These are phyloP conservation scores for Tinea semifulvella DNA, from an alignment of 2,888 invertebrate species.

Conservation along the genomic window DNA sequence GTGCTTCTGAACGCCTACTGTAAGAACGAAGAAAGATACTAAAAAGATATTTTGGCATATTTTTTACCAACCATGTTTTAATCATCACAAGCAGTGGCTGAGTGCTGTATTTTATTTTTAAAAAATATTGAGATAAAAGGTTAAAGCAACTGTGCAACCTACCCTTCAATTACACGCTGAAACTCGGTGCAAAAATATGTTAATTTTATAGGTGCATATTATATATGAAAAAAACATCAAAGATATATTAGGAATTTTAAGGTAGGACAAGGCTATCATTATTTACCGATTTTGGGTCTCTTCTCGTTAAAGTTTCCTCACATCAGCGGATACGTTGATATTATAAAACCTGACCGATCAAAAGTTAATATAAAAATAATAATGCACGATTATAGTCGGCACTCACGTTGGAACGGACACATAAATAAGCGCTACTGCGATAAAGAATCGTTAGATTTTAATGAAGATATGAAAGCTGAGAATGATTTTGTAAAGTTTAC, in stretches of 20 bases:
- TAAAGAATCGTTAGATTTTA: conserved; percentile 12
- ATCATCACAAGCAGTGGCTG: too few relatives aligned
- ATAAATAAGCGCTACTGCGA: conserved; percentile 14
- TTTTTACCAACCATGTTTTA: too few relatives aligned
- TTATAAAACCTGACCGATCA: conserved; percentile 32
- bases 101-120: too few relatives aligned
- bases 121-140: too few relatives aligned
- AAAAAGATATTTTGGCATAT: too few relatives aligned
- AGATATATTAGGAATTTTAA: conserved; percentile 12
- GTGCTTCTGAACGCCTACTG: too few relatives aligned
- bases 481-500: too few relatives aligned
- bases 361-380: conserved; percentile 60
- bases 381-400: conserved; percentile 38
- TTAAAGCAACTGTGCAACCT: background rate
- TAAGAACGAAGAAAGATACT: too few relatives aligned
- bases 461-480: conserved; percentile 9
- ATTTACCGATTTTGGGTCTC: conserved; percentile 41
- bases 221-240: conserved; percentile 1
- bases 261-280: conserved; percentile 29
- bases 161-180: background rate
- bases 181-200: background rate
- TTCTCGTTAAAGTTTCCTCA: conserved; percentile 36
- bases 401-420: conserved; percentile 38
- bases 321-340: conserved; percentile 10
- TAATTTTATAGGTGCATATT: conserved; percentile 2